These are phyloP conservation scores for Agapetus fuscipes DNA, from an alignment of 2,888 invertebrate genomes.

Conservation along the genomic window DNA sequence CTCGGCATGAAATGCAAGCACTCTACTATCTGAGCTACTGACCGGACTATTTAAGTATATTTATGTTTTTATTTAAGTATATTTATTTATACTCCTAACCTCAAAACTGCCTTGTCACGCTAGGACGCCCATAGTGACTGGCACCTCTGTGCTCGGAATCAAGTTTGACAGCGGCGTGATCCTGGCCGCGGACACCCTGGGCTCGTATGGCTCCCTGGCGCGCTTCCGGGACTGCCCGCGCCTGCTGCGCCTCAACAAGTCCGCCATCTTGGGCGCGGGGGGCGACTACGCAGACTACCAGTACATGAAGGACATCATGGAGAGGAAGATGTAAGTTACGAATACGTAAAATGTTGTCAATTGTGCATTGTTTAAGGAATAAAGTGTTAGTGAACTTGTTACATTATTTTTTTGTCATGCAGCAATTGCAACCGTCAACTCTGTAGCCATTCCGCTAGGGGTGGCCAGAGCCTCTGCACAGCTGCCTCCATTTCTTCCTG, in stretches of 20 bases:
- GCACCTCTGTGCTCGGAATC: slow-evolving; percentile 83
- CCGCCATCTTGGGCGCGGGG: slow-evolving; percentile 79
- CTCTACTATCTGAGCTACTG: no score
- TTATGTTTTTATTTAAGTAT: no score
- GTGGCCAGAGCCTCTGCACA: no score
- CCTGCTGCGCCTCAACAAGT: slow-evolving; percentile 80
- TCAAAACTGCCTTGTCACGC: slow-evolving; percentile 17
- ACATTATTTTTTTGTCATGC: not conserved
- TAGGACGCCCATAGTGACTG: slow-evolving; percentile 72
- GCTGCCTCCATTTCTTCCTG: no score
- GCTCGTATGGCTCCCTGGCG: slow-evolving; percentile 89
- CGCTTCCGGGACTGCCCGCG: slow-evolving; percentile 78
- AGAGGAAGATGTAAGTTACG: slow-evolving; percentile 79
- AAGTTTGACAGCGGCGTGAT: slow-evolving; percentile 82
- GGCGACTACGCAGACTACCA: slow-evolving; percentile 98
- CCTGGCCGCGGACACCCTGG: slow-evolving; percentile 86
- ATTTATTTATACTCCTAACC: slow-evolving; percentile 13
- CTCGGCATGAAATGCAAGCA: no score
- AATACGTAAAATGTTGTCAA: no score
- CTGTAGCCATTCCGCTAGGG: no score
- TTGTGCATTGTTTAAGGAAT: no score
- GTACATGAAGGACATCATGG: slow-evolving; percentile 72
- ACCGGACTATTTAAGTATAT: no score
- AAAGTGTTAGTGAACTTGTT: not conserved
- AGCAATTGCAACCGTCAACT: no score